Conservation (phyloP, 2,113 vertebrate genomes). For the Paralichthys olivaceus region DNA sequence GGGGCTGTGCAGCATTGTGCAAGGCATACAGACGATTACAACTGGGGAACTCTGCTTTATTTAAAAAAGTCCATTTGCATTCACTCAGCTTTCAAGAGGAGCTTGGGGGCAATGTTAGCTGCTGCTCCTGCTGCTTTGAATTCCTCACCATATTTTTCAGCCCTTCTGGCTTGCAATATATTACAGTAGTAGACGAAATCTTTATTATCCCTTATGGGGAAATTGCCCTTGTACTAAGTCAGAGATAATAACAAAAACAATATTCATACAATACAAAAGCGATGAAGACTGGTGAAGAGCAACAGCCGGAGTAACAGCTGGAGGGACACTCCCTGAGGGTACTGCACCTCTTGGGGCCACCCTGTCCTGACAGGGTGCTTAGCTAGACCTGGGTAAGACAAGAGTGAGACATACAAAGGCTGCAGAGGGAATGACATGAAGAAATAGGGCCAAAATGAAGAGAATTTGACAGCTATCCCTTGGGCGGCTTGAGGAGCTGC, state of each 20-base stretch:
- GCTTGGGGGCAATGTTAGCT: conserved; percentile 56
- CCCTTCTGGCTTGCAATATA: conserved; percentile 63
- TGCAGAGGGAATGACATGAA: conserved; percentile 32
- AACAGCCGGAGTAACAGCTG: conserved; percentile 65
- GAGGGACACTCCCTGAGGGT: conserved; percentile 41
- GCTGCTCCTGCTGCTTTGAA: conserved; percentile 61
- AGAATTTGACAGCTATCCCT: conserved; percentile 68
- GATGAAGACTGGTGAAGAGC: conserved; percentile 42
- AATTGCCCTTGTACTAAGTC: conserved; percentile 62
- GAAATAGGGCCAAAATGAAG: conserved; percentile 45
- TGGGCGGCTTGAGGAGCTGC: conserved; percentile 59
- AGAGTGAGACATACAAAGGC: conserved; percentile 40
- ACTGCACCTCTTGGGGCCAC: conserved; percentile 35
- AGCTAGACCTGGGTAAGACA: conserved; percentile 26
- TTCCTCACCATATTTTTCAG: conserved; percentile 57
- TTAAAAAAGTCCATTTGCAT: conserved; percentile 67
- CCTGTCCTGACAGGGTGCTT: conserved; percentile 40
- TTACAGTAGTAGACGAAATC: conserved; percentile 59
- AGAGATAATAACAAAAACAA: conserved; percentile 68
- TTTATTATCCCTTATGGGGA: conserved; percentile 68
- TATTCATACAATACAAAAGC: conserved; percentile 37
- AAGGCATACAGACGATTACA: conserved; percentile 53
- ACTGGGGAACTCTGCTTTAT: conserved; percentile 60
- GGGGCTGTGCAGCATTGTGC: conserved; percentile 51
- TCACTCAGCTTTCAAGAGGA: conserved; percentile 55